Evolutionary conservation across 2,113 vertebrate species (phyloP).

Genomic region (Syrrhaptes paradoxus): DNA sequence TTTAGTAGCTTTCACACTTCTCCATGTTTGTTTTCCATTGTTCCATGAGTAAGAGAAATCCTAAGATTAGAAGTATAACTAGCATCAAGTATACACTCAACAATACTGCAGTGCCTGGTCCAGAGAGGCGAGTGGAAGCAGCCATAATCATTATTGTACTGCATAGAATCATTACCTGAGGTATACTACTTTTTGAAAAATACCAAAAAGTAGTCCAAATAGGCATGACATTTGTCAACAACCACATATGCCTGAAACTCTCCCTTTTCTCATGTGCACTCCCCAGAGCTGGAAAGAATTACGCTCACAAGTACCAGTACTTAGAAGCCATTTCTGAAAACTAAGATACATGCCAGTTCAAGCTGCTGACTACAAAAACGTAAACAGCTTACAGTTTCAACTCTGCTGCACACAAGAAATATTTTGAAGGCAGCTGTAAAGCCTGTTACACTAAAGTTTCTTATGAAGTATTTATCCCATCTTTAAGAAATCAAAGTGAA

Average conservation of each 20-base stretch:
- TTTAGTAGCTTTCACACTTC: background rate
- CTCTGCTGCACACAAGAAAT: background rate
- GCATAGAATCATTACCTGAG: background rate
- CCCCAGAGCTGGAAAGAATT: background rate
- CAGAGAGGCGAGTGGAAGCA: background rate
- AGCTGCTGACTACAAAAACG: background rate
- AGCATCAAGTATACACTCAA: background rate
- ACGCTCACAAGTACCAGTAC: background rate
- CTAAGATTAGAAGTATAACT: background rate
- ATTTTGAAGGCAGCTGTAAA: background rate
- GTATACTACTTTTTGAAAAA: background rate
- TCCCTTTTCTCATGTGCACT: background rate
- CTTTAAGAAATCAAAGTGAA: background rate
- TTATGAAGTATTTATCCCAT: background rate
- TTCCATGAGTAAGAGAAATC: background rate
- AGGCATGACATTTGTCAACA: background rate
- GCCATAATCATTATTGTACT: background rate
- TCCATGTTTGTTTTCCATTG: background rate
- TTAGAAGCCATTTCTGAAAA: background rate
- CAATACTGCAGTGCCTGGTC: background rate
- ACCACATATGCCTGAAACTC: background rate
- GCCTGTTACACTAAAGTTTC: background rate
- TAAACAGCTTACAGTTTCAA: background rate
- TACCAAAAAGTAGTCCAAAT: background rate
- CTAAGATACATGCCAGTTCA: background rate